Conservation (phyloP, 2,113 vertebrate genomes). For the Cardinalis cardinalis region DNA sequence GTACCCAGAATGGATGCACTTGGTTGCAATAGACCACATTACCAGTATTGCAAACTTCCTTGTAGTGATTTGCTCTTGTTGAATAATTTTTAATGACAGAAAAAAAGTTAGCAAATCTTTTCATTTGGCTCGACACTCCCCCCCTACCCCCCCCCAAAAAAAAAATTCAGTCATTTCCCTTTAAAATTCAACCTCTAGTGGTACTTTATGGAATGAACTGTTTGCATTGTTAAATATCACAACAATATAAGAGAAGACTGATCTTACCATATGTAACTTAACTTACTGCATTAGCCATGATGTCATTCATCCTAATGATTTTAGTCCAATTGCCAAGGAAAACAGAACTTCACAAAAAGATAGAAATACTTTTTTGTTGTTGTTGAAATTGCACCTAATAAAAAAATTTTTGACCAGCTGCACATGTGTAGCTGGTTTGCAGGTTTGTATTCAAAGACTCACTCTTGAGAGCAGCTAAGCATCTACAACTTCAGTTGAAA, state of each 20-base stretch:
- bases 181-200: neutral
- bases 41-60: neutral
- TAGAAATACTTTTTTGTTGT: neutral
- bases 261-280: neutral
- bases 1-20: neutral
- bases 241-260: neutral
- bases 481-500: neutral
- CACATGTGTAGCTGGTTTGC: neutral
- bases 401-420: neutral
- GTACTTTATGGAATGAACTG: neutral
- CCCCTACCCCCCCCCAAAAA: no score
- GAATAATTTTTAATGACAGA: neutral
- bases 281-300: neutral
- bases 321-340: neutral
- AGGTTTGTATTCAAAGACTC: neutral
- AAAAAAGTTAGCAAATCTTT: neutral
- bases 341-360: neutral
- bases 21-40: neutral
- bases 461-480: neutral
- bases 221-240: neutral
- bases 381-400: neutral
- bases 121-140: neutral
- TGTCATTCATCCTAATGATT: neutral
- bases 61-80: neutral
- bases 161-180: neutral